These are phyloP conservation scores for Atherinosoma microstoma DNA, from an alignment of 2,797 vertebrate species.

Conservation along the genomic window DNA sequence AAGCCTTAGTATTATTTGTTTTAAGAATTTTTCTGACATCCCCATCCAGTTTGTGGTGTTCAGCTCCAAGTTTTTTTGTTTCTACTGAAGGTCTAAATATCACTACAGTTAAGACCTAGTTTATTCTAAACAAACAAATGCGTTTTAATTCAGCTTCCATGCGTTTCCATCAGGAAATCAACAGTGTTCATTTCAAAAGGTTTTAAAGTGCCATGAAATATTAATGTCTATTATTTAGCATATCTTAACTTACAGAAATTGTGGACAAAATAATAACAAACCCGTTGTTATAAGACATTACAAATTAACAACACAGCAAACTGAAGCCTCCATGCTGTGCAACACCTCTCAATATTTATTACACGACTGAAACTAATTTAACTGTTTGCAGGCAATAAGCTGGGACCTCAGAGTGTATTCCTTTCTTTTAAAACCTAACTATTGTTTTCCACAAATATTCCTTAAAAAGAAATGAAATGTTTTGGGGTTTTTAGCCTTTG, in stretches of 20 bases:
- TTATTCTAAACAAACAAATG: neutral
- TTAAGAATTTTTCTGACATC: neutral
- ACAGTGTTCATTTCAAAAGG: neutral
- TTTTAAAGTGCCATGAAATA: neutral
- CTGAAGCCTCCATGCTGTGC: neutral
- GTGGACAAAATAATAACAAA: neutral
- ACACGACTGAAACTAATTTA: neutral
- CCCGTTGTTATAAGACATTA: neutral
- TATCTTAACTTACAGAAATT: neutral
- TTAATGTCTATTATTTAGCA: neutral
- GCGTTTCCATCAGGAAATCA: neutral
- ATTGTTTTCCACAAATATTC: neutral
- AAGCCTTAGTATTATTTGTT: neutral
- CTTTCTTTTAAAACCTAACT: neutral
- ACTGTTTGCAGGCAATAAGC: neutral
- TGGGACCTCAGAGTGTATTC: neutral
- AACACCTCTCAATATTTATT: neutral
- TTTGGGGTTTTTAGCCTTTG: neutral
- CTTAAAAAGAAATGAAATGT: neutral
- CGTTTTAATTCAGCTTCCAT: neutral
- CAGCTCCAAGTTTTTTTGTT: neutral
- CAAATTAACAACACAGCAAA: neutral
- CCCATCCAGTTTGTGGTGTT: neutral
- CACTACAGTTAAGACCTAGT: neutral
- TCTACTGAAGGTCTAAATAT: neutral